These are phyloP conservation scores for Eulacestoma nigropectus DNA, from an alignment of 2,113 vertebrate genomes.

Conservation along the genomic window DNA sequence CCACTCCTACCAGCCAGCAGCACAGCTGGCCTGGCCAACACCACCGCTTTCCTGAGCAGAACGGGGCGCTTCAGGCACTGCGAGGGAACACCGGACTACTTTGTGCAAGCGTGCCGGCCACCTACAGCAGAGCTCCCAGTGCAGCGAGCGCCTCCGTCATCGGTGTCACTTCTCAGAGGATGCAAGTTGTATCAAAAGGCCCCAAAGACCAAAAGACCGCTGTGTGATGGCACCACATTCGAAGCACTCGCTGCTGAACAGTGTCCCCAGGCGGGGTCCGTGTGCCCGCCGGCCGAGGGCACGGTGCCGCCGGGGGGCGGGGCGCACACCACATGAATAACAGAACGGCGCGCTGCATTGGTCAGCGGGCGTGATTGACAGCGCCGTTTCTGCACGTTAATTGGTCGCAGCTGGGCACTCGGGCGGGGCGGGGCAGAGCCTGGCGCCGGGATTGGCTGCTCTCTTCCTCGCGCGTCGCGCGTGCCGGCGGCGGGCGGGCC, in stretches of 20 bases:
- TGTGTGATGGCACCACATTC: rapidly evolving
- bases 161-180: rapidly evolving
- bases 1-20: neutral
- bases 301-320: neutral
- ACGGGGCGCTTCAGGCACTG: too few species aligned
- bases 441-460: neutral
- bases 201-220: neutral
- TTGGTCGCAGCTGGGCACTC: rapidly evolving
- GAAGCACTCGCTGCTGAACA: rapidly evolving
- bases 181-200: rapidly evolving
- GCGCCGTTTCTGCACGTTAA: neutral
- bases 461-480: neutral
- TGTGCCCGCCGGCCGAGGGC: neutral
- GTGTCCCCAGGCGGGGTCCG: rapidly evolving
- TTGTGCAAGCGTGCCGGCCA: rapidly evolving
- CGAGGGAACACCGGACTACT: rapidly evolving
- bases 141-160: rapidly evolving
- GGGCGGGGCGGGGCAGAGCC: neutral
- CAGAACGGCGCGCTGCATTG: rapidly evolving
- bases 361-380: rapidly evolving
- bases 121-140: rapidly evolving
- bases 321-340: rapidly evolving
- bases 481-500: neutral
- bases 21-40: rapidly evolving
- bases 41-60: rapidly evolving